phyloP scores from a whole-genome alignment of 2,113 vertebrate genomes.

The Mellivora capensis region DNA sequence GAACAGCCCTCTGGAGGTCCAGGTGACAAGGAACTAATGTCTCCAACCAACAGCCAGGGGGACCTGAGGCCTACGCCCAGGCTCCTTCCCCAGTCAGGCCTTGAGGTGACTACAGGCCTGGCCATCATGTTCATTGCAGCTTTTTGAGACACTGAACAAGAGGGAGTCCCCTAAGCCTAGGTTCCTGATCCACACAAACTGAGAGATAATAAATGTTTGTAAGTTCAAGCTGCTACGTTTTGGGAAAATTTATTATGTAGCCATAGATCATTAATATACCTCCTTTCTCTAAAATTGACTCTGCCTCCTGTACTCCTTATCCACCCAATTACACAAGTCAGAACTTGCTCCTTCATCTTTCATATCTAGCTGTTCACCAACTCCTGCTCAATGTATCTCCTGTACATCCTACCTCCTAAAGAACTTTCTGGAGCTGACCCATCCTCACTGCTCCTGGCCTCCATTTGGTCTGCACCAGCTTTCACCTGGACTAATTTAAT shows the following conservation, averaged over 20 bases:
- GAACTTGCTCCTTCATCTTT: background rate
- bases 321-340: background rate
- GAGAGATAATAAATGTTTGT: background rate
- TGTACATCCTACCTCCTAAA: background rate
- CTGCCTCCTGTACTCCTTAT: background rate
- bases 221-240: background rate
- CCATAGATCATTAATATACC: background rate
- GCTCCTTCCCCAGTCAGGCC: background rate
- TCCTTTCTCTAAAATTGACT: background rate
- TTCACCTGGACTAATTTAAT: background rate
- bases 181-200: background rate
- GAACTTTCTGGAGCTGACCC: background rate
- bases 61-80: background rate
- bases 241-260: background rate
- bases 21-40: background rate
- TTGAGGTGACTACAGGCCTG: background rate
- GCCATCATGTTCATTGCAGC: background rate
- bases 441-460: background rate
- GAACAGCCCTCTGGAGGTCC: background rate
- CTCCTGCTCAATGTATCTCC: background rate
- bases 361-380: background rate
- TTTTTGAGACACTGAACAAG: background rate
- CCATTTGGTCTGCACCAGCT: background rate
- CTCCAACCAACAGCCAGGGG: background rate
- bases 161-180: background rate